Conservation (phyloP, 1,140 invertebrate species). For the Lepidurus couesii region DNA sequence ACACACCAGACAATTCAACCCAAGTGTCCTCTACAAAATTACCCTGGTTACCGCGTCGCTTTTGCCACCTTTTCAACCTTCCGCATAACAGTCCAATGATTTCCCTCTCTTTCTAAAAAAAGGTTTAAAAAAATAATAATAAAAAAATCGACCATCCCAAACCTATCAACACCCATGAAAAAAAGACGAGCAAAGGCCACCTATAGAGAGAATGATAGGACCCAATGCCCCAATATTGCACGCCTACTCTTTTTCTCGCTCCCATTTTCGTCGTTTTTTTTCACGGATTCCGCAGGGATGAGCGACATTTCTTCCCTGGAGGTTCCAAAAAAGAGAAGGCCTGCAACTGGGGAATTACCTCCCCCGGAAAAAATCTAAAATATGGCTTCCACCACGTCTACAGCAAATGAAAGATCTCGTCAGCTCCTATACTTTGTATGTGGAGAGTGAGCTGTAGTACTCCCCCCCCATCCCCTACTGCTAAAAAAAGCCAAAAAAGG, state of each 20-base stretch:
- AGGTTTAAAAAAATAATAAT: no score
- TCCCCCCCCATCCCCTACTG: neutral
- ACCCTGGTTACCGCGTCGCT: neutral
- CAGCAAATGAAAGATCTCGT: constrained; percentile 10
- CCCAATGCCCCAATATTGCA: neutral
- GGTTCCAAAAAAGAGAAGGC: neutral
- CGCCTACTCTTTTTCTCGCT: neutral
- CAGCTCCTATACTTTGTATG: neutral
- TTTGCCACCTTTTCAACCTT: no score
- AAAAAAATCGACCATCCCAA: no score
- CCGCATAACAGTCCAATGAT: no score
- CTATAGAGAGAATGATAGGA: neutral
- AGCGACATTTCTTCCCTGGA: neutral
- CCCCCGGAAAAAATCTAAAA: neutral
- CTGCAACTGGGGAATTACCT: neutral
- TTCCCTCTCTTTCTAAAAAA: no score
- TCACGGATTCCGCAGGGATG: neutral
- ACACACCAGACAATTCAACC: neutral
- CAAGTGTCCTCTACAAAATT: neutral
- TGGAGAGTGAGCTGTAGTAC: neutral
- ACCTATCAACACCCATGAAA: neutral
- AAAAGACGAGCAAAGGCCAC: neutral
- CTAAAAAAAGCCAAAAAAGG: neutral
- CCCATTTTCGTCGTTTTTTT: neutral
- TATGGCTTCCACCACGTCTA: constrained; percentile 1